These are phyloP conservation scores for Unio delphinus DNA, from an alignment of 2,888 invertebrate species.

Conservation along the genomic window DNA sequence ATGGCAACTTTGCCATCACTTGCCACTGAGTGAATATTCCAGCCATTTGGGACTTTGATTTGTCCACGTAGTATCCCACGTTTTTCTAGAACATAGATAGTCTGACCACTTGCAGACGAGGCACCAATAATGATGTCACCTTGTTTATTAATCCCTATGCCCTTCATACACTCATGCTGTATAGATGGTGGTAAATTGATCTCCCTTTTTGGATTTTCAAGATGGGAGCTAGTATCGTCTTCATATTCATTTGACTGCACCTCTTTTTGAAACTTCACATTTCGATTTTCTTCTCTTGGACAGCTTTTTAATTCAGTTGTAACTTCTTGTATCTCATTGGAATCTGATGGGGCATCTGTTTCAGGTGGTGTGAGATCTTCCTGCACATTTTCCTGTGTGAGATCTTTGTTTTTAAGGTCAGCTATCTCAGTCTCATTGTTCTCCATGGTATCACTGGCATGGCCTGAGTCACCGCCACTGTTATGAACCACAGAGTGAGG, in stretches of 20 bases:
- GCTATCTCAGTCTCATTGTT: conserved; percentile 38
- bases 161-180: conserved; percentile 57
- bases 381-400: conserved; percentile 14
- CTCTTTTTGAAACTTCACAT: conserved; percentile 42
- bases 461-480: conserved; percentile 32
- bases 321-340: not conserved
- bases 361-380: conserved; percentile 17
- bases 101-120: conserved; percentile 39
- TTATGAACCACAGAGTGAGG: conserved; percentile 8
- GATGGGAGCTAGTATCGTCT: conserved; percentile 37
- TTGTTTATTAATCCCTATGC: conserved; percentile 50
- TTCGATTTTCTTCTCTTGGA: conserved; percentile 43
- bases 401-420: conserved; percentile 26
- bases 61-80: conserved; percentile 59
- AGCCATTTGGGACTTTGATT: conserved; percentile 48
- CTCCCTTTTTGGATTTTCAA: conserved; percentile 46
- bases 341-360: conserved; percentile 33
- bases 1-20: conserved; percentile 59
- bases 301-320: conserved; percentile 55
- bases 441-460: conserved; percentile 40
- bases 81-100: conserved; percentile 58
- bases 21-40: conserved; percentile 58
- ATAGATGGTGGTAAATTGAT: conserved; percentile 51
- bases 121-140: conserved; percentile 61
- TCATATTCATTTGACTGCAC: conserved; percentile 41